phyloP scores from a whole-genome alignment of 1,140 invertebrate genomes.

The Homarus americanus region DNA sequence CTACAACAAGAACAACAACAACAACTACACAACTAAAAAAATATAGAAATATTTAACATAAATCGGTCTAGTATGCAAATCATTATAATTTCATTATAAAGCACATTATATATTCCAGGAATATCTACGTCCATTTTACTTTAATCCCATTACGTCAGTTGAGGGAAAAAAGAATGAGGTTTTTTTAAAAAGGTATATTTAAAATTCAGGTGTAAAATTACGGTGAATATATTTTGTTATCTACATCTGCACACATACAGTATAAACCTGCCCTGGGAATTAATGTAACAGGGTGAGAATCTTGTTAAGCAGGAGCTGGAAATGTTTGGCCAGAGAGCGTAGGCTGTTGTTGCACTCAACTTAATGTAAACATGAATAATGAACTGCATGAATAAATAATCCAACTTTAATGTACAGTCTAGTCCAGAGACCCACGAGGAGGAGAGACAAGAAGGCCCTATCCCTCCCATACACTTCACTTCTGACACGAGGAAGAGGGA shows the following conservation, averaged over 20 bases:
- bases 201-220: not conserved
- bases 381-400: slow-evolving; percentile 14
- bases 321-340: not conserved
- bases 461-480: not conserved
- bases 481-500: too few species aligned
- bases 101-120: not conserved
- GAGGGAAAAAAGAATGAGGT: not conserved
- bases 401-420: slow-evolving; percentile 6
- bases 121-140: not conserved
- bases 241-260: not conserved
- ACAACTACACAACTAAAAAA: not conserved
- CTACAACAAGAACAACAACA: slow-evolving; percentile 12
- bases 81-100: not conserved
- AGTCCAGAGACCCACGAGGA: not conserved
- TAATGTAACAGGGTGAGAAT: not conserved
- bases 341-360: slow-evolving; percentile 13
- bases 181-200: not conserved
- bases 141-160: not conserved
- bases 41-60: not conserved
- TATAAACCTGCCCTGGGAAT: not conserved
- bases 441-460: not conserved
- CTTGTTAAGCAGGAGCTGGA: not conserved
- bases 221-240: not conserved
- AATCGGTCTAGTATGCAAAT: not conserved
- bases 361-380: slow-evolving; percentile 20